These are phyloP conservation scores for Tricholaema leucomelas DNA, from an alignment of 2,113 vertebrate genomes.

Conservation along the genomic window DNA sequence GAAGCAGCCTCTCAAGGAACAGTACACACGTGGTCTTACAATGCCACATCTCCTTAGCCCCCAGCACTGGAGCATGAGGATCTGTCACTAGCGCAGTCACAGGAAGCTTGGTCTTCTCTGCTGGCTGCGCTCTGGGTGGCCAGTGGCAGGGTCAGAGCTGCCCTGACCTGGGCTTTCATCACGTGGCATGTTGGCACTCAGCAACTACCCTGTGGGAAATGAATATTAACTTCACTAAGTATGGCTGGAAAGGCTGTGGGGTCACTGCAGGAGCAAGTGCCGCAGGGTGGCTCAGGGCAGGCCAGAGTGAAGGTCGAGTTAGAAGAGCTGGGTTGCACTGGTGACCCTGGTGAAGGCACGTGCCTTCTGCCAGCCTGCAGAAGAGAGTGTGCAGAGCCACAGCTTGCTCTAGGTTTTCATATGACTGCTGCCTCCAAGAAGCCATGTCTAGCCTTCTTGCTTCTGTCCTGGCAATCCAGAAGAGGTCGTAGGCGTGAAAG, in stretches of 20 bases:
- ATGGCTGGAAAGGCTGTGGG: neutral
- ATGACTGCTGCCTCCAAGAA: neutral
- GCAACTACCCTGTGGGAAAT: neutral
- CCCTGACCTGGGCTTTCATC: neutral
- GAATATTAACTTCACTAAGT: neutral
- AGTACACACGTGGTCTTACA: neutral
- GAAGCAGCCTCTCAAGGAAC: neutral
- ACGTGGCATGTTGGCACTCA: neutral
- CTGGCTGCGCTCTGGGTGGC: neutral
- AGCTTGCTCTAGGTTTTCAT: accelerated
- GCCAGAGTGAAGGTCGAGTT: accelerated
- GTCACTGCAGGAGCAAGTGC: neutral
- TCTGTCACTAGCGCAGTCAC: neutral
- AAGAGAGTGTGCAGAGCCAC: neutral
- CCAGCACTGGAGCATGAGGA: neutral
- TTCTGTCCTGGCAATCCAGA: neutral
- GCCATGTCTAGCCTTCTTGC: neutral
- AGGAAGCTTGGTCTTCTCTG: neutral
- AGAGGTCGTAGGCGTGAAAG: neutral
- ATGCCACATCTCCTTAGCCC: neutral
- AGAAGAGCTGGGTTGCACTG: neutral
- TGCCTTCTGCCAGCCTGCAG: neutral
- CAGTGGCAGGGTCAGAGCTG: neutral
- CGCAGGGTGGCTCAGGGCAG: accelerated
- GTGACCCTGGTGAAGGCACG: neutral